These are phyloP conservation scores for Suncus etruscus DNA, from an alignment of 2,113 vertebrate species.

Conservation along the genomic window DNA sequence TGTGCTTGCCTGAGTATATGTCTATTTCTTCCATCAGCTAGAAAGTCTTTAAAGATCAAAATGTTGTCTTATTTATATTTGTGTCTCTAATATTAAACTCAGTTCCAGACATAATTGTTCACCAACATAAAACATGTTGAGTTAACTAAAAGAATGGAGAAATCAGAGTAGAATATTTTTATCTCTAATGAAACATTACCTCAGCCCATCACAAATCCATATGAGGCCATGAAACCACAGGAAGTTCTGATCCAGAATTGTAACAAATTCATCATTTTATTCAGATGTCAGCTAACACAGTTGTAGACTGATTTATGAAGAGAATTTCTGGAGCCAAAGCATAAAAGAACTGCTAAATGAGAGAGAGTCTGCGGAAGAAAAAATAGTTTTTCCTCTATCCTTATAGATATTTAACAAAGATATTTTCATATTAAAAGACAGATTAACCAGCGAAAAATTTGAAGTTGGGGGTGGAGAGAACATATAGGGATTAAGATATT, in stretches of 20 bases:
- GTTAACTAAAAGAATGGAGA: conserved; percentile 26
- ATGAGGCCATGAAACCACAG: background rate
- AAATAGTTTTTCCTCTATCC: background rate
- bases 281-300: background rate
- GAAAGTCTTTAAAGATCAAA: background rate
- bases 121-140: background rate
- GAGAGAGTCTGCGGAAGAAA: background rate
- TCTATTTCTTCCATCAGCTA: conserved; percentile 9
- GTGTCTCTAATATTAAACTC: background rate
- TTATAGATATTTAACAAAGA: background rate
- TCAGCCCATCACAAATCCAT: background rate
- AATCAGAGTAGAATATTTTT: background rate
- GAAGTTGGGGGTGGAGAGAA: too few relatives aligned
- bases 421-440: background rate
- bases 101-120: background rate
- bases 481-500: too few relatives aligned
- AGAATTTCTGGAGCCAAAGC: background rate
- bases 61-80: conserved; percentile 40
- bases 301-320: conserved; percentile 18
- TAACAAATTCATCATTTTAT: background rate
- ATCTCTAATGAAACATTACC: background rate
- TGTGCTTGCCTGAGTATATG: background rate
- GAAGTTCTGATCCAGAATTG: background rate
- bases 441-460: background rate
- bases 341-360: background rate